These are phyloP conservation scores for Diachrysia chrysitis DNA, from an alignment of 2,888 invertebrate species.

Conservation along the genomic window DNA sequence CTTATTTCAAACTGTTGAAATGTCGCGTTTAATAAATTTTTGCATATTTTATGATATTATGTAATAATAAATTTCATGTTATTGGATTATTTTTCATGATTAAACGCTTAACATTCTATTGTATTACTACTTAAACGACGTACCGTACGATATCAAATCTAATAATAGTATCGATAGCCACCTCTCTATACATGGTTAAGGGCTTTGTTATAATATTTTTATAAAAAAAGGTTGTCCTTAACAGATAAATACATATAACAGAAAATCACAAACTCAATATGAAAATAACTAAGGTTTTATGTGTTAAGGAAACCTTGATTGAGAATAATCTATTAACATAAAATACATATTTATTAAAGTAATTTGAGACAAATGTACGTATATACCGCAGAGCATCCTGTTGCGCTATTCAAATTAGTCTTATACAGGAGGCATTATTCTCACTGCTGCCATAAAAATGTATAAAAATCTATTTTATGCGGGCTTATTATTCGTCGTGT, in stretches of 20 bases:
- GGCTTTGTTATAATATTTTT: neutral
- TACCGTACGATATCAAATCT: constrained; percentile 14
- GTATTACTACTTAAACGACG: constrained; percentile 10
- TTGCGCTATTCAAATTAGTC: constrained; percentile 66
- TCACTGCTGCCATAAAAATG: constrained; percentile 65
- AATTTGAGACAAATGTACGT: constrained; percentile 52
- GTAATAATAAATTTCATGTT: neutral
- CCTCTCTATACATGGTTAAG: neutral
- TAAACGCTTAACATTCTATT: neutral
- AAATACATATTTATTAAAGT: constrained; percentile 50
- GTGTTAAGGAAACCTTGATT: constrained; percentile 26
- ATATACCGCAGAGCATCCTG: constrained; percentile 63
- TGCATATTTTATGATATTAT: neutral
- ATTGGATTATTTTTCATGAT: neutral
- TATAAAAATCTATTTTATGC: constrained; percentile 69
- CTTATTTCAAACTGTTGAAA: no score
- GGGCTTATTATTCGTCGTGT: constrained; percentile 75
- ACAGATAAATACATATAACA: neutral
- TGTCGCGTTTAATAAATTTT: neutral
- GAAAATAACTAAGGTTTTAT: constrained; percentile 4
- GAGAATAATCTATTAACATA: constrained; percentile 27
- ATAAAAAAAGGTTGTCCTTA: neutral
- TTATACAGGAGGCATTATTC: constrained; percentile 64
- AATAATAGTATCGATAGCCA: constrained; percentile 36
- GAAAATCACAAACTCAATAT: neutral